Conservation (phyloP, 1,140 invertebrate species). For the Helicoverpa zea region DNA sequence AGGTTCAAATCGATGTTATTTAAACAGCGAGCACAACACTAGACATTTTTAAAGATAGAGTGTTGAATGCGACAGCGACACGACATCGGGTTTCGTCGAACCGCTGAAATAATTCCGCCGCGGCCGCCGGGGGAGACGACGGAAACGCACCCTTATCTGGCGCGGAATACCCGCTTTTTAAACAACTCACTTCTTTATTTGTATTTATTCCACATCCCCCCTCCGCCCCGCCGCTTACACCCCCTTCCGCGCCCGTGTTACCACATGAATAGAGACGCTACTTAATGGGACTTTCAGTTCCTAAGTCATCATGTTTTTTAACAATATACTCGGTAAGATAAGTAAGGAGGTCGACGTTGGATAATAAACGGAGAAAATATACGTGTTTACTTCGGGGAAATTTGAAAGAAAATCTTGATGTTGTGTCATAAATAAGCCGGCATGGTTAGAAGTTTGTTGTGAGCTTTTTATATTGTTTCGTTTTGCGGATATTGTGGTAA, state of each 20-base stretch:
- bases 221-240: conserved; percentile 45
- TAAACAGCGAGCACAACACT: conserved; percentile 64
- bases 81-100: conserved; percentile 82
- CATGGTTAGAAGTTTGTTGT: conserved; percentile 61
- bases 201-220: conserved; percentile 68
- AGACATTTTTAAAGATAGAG: conserved; percentile 83
- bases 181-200: conserved; percentile 85
- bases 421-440: conserved; percentile 65
- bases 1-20: too few relatives aligned
- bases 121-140: conserved; percentile 70
- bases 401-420: conserved; percentile 70
- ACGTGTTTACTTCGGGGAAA: conserved; percentile 65
- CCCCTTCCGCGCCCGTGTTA: conserved; percentile 66
- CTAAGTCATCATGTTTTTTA: conserved; percentile 85
- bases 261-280: conserved; percentile 83
- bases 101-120: conserved; percentile 82
- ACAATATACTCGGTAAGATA: conserved; percentile 77
- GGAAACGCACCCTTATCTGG: conserved; percentile 85
- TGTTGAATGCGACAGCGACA: conserved; percentile 82
- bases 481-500: conserved; percentile 53
- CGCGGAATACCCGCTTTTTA: conserved; percentile 84
- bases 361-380: conserved; percentile 82
- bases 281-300: conserved; percentile 86
- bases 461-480: conserved; percentile 55
- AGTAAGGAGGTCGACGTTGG: conserved; percentile 78